A percentile compares a stretch with the other conserved stretches of the same genome.
Conservation (phyloP, 2,888 invertebrate genomes). For the Eupithecia vulgata region DNA sequence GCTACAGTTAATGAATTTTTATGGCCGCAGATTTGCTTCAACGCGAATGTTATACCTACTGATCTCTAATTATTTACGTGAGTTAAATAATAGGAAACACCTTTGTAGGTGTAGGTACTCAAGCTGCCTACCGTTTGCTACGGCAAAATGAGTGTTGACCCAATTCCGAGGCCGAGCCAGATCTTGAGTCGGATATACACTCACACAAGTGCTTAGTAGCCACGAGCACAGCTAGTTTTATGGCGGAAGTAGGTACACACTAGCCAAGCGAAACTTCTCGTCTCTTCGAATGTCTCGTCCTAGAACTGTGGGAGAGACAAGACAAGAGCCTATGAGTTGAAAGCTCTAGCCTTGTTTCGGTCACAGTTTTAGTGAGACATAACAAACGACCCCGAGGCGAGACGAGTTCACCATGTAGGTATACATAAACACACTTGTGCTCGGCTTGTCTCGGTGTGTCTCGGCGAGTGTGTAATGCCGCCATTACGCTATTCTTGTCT, state of each 20-base stretch:
- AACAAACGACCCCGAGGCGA: not conserved
- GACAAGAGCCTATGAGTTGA: not conserved
- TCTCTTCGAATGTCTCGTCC: not conserved
- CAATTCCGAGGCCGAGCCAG: conserved; percentile 26
- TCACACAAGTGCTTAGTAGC: conserved; percentile 12
- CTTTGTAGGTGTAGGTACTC: not conserved
- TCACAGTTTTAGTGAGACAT: not conserved
- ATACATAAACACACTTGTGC: not conserved
- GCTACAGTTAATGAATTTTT: conserved; percentile 45
- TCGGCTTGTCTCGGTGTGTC: not conserved
- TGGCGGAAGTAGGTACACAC: not conserved
- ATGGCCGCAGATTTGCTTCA: conserved; percentile 33
- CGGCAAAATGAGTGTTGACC: conserved; percentile 24
- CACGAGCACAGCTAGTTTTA: conserved; percentile 6
- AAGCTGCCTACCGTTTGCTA: not conserved
- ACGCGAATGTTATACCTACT: conserved; percentile 25
- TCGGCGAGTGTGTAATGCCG: not conserved
- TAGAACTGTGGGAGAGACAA: not conserved
- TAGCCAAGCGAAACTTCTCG: not conserved
- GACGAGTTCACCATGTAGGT: not conserved
- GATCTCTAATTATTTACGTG: conserved; percentile 22
- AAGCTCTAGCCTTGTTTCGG: not conserved
- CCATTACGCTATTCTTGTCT: conserved; percentile 1
- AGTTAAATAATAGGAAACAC: not conserved
- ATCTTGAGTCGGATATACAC: conserved; percentile 25